Percentiles rank a stretch among this genome's conserved stretches.
phyloP scores from a whole-genome alignment of 2,888 invertebrate genomes.

The Ceratothoa steindachneri region DNA sequence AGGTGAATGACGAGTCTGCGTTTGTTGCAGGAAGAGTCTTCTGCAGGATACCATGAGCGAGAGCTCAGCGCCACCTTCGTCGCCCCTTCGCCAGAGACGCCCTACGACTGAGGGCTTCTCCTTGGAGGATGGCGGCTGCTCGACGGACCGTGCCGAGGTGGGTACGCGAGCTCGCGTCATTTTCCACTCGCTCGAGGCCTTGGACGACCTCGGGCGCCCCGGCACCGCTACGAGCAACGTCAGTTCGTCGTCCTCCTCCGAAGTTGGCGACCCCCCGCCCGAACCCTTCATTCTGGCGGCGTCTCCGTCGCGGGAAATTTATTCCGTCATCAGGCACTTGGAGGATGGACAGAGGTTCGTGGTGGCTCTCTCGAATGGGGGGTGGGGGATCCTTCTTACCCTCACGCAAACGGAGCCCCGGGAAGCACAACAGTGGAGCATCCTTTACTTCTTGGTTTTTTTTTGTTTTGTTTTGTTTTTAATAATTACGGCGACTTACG shows the following conservation, averaged over 20 bases:
- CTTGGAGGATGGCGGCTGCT: neutral
- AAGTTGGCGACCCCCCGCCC: neutral
- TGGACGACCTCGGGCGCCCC: neutral
- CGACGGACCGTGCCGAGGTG: neutral
- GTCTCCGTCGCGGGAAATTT: constrained; percentile 27
- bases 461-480: too few relatives aligned
- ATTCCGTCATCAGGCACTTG: constrained; percentile 39
- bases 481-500: too few relatives aligned
- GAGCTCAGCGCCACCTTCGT: too few relatives aligned
- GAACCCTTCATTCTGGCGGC: neutral
- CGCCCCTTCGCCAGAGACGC: neutral
- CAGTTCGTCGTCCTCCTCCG: neutral
- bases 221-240: too few relatives aligned
- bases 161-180: neutral
- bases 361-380: too few relatives aligned
- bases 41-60: neutral
- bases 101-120: neutral
- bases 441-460: too few relatives aligned
- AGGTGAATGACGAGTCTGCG: too few relatives aligned
- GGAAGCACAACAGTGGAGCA: too few relatives aligned
- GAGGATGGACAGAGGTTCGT: constrained; percentile 37
- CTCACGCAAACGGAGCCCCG: too few relatives aligned
- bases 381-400: too few relatives aligned
- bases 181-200: neutral
- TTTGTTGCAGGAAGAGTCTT: neutral